Conservation (phyloP, 2,113 vertebrate species). For the Pseudorasbora parva region DNA sequence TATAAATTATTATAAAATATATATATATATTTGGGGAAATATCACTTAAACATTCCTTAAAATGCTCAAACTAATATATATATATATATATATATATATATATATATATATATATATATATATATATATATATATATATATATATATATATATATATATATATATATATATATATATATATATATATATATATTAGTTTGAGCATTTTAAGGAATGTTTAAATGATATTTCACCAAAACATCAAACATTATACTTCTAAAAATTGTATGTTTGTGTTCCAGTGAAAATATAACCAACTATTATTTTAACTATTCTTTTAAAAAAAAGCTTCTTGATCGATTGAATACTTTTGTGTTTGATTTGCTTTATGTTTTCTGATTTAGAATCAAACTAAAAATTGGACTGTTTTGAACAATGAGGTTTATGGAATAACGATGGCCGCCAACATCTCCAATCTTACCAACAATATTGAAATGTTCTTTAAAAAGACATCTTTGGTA, state of each 20-base stretch:
- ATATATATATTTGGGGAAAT: too few species aligned
- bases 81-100: too few species aligned
- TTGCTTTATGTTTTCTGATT: background rate
- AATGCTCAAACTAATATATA: background rate
- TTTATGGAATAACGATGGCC: conserved; percentile 2
- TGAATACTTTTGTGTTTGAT: background rate
- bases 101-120: too few species aligned
- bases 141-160: too few species aligned
- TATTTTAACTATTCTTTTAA: too few species aligned
- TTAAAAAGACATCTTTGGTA: background rate
- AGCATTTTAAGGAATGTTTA: background rate
- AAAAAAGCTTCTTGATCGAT: background rate
- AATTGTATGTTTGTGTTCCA: background rate
- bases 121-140: too few species aligned
- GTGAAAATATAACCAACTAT: background rate
- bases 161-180: too few species aligned
- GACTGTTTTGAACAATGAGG: background rate
- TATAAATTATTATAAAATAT: too few species aligned
- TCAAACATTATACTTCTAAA: too few species aligned
- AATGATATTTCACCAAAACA: too few species aligned
- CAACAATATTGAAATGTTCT: background rate
- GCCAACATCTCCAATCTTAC: conserved; percentile 2
- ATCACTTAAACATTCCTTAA: background rate
- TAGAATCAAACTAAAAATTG: background rate
- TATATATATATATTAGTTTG: too few species aligned